A percentile compares a stretch with the other conserved stretches of the same genome.
These are phyloP conservation scores for Lophura swinhoii DNA, from an alignment of 2,797 vertebrate genomes.

Conservation along the genomic window DNA sequence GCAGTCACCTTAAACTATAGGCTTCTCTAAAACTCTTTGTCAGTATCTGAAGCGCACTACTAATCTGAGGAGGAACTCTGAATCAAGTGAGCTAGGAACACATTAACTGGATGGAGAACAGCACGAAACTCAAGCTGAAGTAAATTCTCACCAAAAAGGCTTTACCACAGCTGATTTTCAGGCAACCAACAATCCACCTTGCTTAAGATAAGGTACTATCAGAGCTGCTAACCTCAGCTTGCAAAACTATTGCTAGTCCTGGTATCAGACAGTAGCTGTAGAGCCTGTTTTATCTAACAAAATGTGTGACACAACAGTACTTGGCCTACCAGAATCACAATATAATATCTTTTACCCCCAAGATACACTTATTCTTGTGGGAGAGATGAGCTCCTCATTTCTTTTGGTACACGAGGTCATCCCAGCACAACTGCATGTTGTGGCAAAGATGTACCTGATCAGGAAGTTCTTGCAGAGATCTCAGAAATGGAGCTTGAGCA, in stretches of 20 bases:
- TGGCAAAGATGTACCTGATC: background rate
- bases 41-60: background rate
- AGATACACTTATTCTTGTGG: background rate
- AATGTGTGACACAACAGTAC: too few species aligned
- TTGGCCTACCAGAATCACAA: background rate
- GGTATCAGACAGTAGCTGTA: background rate
- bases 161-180: background rate
- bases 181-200: background rate
- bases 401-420: background rate
- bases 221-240: background rate
- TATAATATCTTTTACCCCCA: background rate
- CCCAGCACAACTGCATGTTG: accelerated
- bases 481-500: background rate
- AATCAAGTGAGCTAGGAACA: background rate
- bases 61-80: background rate
- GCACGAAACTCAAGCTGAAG: background rate
- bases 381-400: background rate
- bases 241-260: background rate
- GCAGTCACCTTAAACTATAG: background rate
- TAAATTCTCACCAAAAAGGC: background rate
- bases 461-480: background rate
- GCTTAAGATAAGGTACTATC: background rate
- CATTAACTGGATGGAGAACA: background rate
- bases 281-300: background rate
- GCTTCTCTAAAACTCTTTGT: background rate